Conservation (phyloP, 2,888 invertebrate genomes). For the Dolomedes plantarius region DNA sequence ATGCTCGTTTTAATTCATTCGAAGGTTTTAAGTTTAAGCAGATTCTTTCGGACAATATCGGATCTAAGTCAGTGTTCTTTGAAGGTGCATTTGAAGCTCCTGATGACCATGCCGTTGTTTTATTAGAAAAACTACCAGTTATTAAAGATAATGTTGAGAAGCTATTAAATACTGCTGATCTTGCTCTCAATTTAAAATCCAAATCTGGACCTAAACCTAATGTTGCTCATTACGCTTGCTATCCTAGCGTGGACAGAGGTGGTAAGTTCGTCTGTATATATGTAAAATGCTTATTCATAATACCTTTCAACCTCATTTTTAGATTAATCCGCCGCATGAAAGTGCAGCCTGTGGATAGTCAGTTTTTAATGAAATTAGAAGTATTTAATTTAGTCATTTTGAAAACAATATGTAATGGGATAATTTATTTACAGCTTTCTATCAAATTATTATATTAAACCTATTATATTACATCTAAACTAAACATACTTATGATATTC, state of each 20-base stretch:
- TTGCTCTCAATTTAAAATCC: conserved; percentile 55
- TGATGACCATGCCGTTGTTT: conserved; percentile 80
- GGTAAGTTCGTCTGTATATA: conserved; percentile 37
- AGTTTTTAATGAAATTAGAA: too few species aligned
- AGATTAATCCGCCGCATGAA: too few species aligned
- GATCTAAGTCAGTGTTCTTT: conserved; percentile 68
- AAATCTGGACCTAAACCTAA: conserved; percentile 7
- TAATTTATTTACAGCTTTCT: too few species aligned
- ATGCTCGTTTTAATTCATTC: conserved; percentile 47
- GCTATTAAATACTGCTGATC: conserved; percentile 56
- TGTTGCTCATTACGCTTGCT: conserved; percentile 50
- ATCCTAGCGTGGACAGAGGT: conserved; percentile 37
- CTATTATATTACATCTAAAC: too few species aligned
- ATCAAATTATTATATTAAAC: too few species aligned
- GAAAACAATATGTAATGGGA: too few species aligned
- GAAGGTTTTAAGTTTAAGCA: conserved; percentile 52
- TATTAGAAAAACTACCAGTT: conserved; percentile 90
- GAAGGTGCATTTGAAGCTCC: conserved; percentile 53
- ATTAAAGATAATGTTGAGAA: conserved; percentile 79
- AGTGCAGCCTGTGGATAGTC: too few species aligned
- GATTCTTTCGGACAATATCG: conserved; percentile 70
- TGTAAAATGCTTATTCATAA: too few species aligned
- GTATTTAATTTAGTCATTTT: too few species aligned
- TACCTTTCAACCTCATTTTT: too few species aligned
- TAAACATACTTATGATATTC: too few species aligned